These are phyloP conservation scores for Poeciliopsis turneri DNA, from an alignment of 2,797 vertebrate genomes.

Conservation along the genomic window DNA sequence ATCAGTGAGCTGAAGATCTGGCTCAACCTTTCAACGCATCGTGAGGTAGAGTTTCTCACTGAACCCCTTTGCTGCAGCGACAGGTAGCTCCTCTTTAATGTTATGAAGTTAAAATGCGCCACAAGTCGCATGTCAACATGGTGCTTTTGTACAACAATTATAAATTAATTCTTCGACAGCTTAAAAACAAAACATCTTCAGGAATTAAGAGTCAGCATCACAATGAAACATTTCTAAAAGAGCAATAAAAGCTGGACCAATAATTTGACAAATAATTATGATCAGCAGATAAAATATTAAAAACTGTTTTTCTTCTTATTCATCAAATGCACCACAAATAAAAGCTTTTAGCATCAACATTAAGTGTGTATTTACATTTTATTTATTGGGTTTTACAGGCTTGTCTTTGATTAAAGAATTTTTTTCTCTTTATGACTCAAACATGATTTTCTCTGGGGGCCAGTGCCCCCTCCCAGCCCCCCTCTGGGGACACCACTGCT, in stretches of 20 bases:
- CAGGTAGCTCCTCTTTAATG: not conserved
- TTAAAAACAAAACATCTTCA: not conserved
- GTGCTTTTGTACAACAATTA: not conserved
- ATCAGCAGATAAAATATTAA: not conserved
- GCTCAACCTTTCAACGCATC: constrained; percentile 5
- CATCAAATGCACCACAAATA: not conserved
- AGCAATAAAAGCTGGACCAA: not conserved
- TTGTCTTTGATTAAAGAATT: too few relatives aligned
- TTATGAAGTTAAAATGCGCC: not conserved
- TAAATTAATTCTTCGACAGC: not conserved
- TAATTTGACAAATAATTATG: not conserved
- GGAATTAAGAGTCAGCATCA: not conserved
- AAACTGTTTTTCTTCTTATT: not conserved
- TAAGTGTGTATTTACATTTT: not conserved
- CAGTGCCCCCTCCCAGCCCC: too few relatives aligned
- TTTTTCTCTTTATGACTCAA: too few relatives aligned
- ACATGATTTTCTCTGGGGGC: too few relatives aligned
- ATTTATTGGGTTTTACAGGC: too few relatives aligned
- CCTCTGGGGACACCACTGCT: not conserved
- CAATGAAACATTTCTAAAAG: not conserved
- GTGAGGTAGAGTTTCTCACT: not conserved
- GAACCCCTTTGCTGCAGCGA: not conserved
- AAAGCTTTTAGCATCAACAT: not conserved
- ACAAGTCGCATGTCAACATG: not conserved
- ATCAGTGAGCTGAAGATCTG: not conserved